phyloP scores from a whole-genome alignment of 2,797 vertebrate species.

The Fistularia tabacaria region DNA sequence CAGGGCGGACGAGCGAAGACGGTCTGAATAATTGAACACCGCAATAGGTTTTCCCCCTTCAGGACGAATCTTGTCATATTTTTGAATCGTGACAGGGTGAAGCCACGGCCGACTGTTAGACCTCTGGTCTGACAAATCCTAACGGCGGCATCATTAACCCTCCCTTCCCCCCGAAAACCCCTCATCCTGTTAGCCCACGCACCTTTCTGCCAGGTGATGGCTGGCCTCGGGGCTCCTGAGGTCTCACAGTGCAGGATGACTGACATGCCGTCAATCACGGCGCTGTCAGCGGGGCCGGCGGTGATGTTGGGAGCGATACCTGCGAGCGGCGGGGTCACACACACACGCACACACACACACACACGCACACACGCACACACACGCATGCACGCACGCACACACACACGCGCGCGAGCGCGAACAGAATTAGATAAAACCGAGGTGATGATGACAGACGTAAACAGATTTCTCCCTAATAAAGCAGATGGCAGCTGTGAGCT shows the following conservation, averaged over 20 bases:
- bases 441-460: conserved; percentile 64
- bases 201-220: conserved; percentile 99
- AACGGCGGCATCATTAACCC: conserved; percentile 30
- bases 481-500: conserved; percentile 45
- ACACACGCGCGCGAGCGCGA: conserved; percentile 1
- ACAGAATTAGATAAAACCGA: conserved; percentile 49
- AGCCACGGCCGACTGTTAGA: too few relatives aligned
- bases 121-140: conserved; percentile 21
- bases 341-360: conserved; percentile 21
- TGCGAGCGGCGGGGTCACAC: conserved; percentile 49
- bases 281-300: conserved; percentile 90
- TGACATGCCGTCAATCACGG: conserved; percentile 93
- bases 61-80: too few relatives aligned
- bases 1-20: too few relatives aligned
- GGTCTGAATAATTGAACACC: too few relatives aligned
- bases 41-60: too few relatives aligned
- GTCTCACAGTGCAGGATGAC: conserved; percentile 93
- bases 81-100: too few relatives aligned
- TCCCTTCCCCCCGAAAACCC: background rate
- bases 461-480: conserved; percentile 60
- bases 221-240: conserved; percentile 89
- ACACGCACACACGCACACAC: conserved; percentile 14
- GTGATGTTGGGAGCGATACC: conserved; percentile 98
- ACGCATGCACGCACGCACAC: conserved; percentile 13
- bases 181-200: conserved; percentile 39